A percentile compares a stretch with the other conserved stretches of the same genome.
Evolutionary conservation across 2,888 invertebrate genomes (phyloP).

Genomic region (Lutraria lutraria): DNA sequence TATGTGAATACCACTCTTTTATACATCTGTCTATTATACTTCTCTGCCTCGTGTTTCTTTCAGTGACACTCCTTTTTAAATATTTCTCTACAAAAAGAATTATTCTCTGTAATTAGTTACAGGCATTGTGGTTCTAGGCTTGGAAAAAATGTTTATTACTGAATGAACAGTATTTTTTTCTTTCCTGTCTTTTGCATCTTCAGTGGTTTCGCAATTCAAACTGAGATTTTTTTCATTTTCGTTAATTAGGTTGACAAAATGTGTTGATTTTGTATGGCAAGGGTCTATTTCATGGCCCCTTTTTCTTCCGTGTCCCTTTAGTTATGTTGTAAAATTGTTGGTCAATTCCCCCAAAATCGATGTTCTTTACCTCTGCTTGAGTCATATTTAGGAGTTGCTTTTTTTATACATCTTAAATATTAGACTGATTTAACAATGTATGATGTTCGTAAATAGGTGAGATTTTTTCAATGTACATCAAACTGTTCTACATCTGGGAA

Average conservation of each 20-base stretch:
- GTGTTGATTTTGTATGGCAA: not conserved
- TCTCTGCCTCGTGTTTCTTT: not conserved
- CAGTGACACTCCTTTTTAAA: conserved; percentile 22
- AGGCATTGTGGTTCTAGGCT: not conserved
- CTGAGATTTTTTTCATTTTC: not conserved
- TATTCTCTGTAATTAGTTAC: not conserved
- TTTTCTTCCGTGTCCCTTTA: conserved; percentile 12
- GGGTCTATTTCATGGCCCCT: not conserved
- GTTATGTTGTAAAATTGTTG: conserved; percentile 15
- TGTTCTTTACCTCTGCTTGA: not conserved
- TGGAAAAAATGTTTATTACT: not conserved
- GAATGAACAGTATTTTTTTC: not conserved
- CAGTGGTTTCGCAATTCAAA: not conserved
- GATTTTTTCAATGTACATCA: not conserved
- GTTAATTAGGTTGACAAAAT: not conserved
- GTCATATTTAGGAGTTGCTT: conserved; percentile 3
- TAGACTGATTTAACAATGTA: not conserved
- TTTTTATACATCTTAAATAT: not conserved
- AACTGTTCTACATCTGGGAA: not conserved
- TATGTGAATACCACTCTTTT: conserved; percentile 49
- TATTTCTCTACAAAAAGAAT: not conserved
- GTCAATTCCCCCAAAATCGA: not conserved
- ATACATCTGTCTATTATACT: conserved; percentile 11
- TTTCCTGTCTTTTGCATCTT: not conserved
- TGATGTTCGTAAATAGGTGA: not conserved